Evolutionary conservation across 2,113 vertebrate genomes (phyloP).

Genomic region (Tyrannus savana): DNA sequence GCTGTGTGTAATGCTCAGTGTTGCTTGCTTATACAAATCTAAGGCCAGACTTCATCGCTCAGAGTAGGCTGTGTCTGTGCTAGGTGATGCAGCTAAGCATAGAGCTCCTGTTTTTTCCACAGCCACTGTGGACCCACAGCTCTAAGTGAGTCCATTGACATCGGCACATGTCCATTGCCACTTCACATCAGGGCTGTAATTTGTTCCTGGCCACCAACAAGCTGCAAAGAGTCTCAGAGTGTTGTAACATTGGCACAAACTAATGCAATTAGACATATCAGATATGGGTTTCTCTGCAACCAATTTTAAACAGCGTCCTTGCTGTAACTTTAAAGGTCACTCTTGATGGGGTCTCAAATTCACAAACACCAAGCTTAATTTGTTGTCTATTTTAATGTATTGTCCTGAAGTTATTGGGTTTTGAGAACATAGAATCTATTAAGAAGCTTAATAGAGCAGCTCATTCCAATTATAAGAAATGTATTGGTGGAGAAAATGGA

Average conservation of each 20-base stretch:
- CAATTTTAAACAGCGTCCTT: not conserved
- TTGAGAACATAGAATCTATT: slow-evolving; percentile 58
- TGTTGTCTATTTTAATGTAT: slow-evolving; percentile 57
- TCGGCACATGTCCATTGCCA: not conserved
- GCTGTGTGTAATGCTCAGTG: not conserved
- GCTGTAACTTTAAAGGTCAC: slow-evolving; percentile 51
- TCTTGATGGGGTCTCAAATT: not conserved
- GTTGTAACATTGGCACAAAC: not conserved
- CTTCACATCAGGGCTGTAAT: not conserved
- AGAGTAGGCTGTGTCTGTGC: not conserved
- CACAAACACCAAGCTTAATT: slow-evolving; percentile 4
- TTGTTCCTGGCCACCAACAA: not conserved
- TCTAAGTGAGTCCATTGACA: not conserved
- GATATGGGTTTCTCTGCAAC: not conserved
- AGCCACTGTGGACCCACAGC: accelerated
- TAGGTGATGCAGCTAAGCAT: not conserved
- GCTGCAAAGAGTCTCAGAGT: not conserved
- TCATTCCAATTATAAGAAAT: slow-evolving; percentile 63
- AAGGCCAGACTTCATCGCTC: not conserved
- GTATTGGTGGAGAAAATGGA: slow-evolving; percentile 51
- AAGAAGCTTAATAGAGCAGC: slow-evolving; percentile 60
- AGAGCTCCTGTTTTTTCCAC: not conserved
- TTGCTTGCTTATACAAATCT: not conserved
- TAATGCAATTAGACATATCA: not conserved
- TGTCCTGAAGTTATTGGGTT: slow-evolving; percentile 41